Percentiles rank a stretch among this genome's conserved stretches.
These are phyloP conservation scores for Lepidochitona cinerea DNA, from an alignment of 2,888 invertebrate genomes.

Conservation along the genomic window DNA sequence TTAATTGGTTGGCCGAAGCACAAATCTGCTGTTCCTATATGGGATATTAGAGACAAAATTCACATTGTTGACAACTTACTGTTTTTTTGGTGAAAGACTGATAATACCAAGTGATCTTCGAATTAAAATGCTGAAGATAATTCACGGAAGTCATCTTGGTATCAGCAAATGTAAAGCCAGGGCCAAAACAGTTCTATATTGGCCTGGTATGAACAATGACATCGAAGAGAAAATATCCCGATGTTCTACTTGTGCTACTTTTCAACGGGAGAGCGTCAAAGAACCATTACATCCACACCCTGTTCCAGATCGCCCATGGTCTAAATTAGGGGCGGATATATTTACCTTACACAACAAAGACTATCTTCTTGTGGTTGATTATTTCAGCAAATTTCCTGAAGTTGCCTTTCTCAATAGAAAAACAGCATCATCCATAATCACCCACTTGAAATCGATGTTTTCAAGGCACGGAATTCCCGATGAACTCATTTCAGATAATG, in stretches of 20 bases:
- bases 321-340: conserved; percentile 20
- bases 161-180: conserved; percentile 20
- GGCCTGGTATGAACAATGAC: conserved; percentile 10
- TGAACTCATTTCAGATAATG: conserved; percentile 25
- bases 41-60: conserved; percentile 16
- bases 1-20: neutral
- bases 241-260: no score
- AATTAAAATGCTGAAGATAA: neutral
- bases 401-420: conserved; percentile 11
- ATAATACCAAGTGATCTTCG: conserved; percentile 11
- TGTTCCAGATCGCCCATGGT: conserved; percentile 21
- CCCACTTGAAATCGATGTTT: conserved; percentile 2
- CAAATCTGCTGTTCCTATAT: conserved; percentile 5
- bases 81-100: conserved; percentile 15
- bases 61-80: conserved; percentile 6
- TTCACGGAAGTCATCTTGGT: conserved; percentile 23
- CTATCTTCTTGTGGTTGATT: conserved; percentile 26
- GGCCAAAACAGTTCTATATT: conserved; percentile 22
- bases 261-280: conserved; percentile 14
- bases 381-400: conserved; percentile 24
- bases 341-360: conserved; percentile 17
- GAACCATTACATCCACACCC: conserved; percentile 21
- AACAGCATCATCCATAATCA: conserved; percentile 20
- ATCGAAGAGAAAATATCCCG: neutral
- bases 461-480: conserved; percentile 11